phyloP scores from a whole-genome alignment of 2,797 vertebrate species.

The Spheniscus humboldti region DNA sequence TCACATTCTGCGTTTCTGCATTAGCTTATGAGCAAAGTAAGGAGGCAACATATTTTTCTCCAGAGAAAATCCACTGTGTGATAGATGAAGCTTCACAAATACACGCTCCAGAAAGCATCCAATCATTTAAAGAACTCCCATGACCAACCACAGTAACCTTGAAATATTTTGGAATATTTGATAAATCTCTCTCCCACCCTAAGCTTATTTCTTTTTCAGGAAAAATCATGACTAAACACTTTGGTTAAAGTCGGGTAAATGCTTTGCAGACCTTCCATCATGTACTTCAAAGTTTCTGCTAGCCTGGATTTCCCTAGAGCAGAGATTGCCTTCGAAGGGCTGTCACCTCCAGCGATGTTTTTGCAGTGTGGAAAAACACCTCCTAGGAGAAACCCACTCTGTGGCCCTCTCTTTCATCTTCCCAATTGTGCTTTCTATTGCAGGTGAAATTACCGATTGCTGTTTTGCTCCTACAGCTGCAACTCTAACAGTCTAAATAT shows the following conservation, averaged over 20 bases:
- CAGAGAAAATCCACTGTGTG: conserved; percentile 28
- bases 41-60: conserved; percentile 31
- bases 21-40: conserved; percentile 23
- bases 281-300: not conserved
- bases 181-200: not conserved
- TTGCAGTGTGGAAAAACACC: not conserved
- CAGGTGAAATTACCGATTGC: not conserved
- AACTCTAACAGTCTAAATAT: conserved; percentile 43
- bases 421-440: not conserved
- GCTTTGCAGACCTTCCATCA: not conserved
- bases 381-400: not conserved
- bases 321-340: not conserved
- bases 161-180: conserved; percentile 43
- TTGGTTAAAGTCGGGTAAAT: not conserved
- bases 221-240: not conserved
- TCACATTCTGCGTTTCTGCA: conserved; percentile 4
- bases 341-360: not conserved
- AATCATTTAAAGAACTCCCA: conserved; percentile 53
- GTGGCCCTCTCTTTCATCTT: not conserved
- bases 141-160: not conserved
- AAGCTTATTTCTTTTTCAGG: not conserved
- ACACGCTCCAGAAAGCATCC: conserved; percentile 32
- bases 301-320: not conserved
- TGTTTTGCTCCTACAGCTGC: not conserved
- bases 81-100: conserved; percentile 52